Conservation (phyloP, 1,140 invertebrate genomes). For the Trinorchestia longiramus region DNA sequence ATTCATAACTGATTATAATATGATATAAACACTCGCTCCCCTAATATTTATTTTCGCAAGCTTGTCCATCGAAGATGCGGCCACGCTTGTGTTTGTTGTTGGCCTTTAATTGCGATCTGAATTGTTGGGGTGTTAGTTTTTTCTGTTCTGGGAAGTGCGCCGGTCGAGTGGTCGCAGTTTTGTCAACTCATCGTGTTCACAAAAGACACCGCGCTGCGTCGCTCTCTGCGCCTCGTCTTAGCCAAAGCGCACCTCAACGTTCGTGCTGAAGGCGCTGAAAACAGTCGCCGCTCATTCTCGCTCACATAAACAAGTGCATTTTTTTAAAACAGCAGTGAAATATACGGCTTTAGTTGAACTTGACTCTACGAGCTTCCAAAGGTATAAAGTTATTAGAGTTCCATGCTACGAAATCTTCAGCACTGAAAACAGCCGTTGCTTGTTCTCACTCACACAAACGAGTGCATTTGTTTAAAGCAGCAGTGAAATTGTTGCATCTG, state of each 20-base stretch:
- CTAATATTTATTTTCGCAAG: neutral
- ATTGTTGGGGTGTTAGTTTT: slow-evolving; percentile 43
- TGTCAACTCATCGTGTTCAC: slow-evolving; percentile 42
- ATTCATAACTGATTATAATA: neutral
- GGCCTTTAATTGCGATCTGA: slow-evolving; percentile 50
- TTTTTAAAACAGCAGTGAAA: neutral
- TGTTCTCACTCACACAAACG: too few relatives aligned
- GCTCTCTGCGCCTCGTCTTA: neutral
- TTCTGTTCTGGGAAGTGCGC: slow-evolving; percentile 19
- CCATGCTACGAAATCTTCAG: too few relatives aligned
- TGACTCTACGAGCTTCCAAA: too few relatives aligned
- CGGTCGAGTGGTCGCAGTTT: slow-evolving; percentile 46
- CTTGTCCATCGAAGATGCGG: neutral
- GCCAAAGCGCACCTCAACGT: neutral
- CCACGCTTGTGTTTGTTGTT: slow-evolving; percentile 34
- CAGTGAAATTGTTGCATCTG: too few relatives aligned
- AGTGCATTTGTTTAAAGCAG: too few relatives aligned
- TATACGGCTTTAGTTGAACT: too few relatives aligned
- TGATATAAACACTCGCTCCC: neutral
- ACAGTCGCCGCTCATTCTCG: neutral
- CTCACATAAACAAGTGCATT: neutral
- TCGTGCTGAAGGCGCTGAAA: neutral
- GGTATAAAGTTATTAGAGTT: too few relatives aligned
- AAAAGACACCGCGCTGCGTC: neutral
- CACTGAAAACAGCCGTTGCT: too few relatives aligned